Conservation (phyloP, 2,888 invertebrate species). For the Drosophila anomelani region DNA sequence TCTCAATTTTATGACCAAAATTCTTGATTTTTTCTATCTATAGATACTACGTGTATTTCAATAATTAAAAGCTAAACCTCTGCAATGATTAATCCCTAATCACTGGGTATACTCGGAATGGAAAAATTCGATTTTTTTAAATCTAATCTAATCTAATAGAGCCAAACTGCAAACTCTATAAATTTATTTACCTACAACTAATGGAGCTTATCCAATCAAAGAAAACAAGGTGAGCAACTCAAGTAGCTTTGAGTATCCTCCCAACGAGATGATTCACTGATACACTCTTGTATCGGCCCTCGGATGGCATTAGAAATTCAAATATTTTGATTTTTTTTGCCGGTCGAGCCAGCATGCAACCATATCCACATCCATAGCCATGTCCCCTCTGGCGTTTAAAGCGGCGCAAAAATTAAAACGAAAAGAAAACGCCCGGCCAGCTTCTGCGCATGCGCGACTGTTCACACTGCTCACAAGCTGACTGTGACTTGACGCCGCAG, state of each 20-base stretch:
- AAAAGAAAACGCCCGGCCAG: conserved; percentile 45
- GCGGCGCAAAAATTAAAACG: conserved; percentile 41
- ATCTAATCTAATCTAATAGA: neutral
- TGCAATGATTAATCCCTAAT: too few relatives aligned
- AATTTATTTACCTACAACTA: neutral
- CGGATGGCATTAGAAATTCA: conserved; percentile 78
- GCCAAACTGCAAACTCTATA: neutral
- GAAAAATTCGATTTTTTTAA: too few relatives aligned
- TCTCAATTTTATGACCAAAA: too few relatives aligned
- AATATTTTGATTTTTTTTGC: conserved; percentile 77
- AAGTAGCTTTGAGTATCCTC: conserved; percentile 1
- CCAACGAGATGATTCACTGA: conserved; percentile 53
- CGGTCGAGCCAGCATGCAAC: conserved; percentile 56
- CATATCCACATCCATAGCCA: conserved; percentile 38
- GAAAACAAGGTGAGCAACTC: conserved; percentile 11
- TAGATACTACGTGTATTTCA: too few relatives aligned
- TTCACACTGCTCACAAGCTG: conserved; percentile 13
- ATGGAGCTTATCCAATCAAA: neutral
- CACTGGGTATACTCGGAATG: too few relatives aligned
- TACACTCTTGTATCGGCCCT: conserved; percentile 60
- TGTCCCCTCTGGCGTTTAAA: conserved; percentile 69
- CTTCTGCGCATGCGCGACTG: conserved; percentile 71
- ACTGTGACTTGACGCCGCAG: conserved; percentile 23
- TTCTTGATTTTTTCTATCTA: too few relatives aligned
- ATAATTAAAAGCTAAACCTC: too few relatives aligned